Base-by-base conservation (phyloP, 2,797 vertebrate species). In the Enteromius argenteus region DNA sequence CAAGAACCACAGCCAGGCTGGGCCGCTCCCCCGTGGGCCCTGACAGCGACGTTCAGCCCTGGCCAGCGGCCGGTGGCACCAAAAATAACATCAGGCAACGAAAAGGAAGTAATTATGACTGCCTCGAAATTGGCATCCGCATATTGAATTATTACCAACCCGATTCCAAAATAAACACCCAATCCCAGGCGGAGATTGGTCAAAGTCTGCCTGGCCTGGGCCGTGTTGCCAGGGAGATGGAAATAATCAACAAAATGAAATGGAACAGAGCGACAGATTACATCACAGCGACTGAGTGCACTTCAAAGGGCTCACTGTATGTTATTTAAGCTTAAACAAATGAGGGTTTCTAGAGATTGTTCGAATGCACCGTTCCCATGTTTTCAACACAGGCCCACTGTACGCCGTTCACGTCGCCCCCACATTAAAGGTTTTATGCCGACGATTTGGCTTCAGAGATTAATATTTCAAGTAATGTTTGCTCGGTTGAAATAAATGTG, bases 21-120 rank as follows among this genome's bases (percentile, higher is more conserved):
- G 80, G 81, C 81, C 27, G 0, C 60, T 69, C 67, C 75, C 77
- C 62, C 30, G 1, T 7, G 51, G 83, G 83, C 68, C 32, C 75
- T 51, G 62, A n/a, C 44, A 85, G 75, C 32, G 56, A 76, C 23
- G 68, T 53, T 81, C 84, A 79, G 75, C 77, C 42, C 84, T 58
- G 75, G 67, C 81, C 89, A 91, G 79, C 67, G 89, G 74, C 86
- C 85, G 79, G 73, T 71, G 79, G 87, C 88, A 90, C 92, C 90
- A 87, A 94, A 94, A 95, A 95, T 95, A 95, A 93, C 93, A 93
- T 91, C 91, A 92, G 86, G 87, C 78, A 56, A 90, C 87, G 51
- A 91, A 90, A 88, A 88, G 92, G 90, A 93, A 93, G 91, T 90
- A 90, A 91, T 93, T 91, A 91, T 86, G 87, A 90, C 74, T 89